Evolutionary conservation across 2,113 vertebrate genomes (phyloP).

Genomic region (Malaclemys terrapin): DNA sequence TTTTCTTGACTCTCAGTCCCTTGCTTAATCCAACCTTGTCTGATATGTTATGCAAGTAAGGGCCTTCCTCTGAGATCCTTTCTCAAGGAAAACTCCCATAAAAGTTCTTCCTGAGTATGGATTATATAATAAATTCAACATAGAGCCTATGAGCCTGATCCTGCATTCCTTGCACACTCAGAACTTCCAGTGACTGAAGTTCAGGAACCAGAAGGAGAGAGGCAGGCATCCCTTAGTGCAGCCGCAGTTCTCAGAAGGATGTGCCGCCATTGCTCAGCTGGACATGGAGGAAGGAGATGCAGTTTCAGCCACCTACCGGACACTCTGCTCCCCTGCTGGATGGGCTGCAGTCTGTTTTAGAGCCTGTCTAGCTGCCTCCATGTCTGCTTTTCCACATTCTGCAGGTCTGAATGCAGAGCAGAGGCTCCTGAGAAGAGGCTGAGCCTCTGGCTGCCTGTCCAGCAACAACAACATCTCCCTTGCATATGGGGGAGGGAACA

Average conservation of each 20-base stretch:
- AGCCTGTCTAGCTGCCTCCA: not conserved
- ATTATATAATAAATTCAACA: not conserved
- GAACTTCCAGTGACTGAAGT: not conserved
- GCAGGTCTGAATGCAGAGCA: not conserved
- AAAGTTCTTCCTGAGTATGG: not conserved
- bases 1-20: not conserved
- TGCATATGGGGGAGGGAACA: accelerated
- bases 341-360: not conserved
- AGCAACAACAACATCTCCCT: not conserved
- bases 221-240: not conserved
- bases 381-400: not conserved
- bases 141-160: accelerated
- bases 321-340: not conserved
- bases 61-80: not conserved
- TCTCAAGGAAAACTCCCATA: not conserved
- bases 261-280: not conserved
- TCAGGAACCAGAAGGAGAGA: not conserved
- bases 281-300: not conserved
- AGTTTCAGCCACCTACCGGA: not conserved
- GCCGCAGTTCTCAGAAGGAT: not conserved
- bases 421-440: not conserved
- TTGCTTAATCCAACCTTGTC: not conserved
- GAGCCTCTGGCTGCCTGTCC: not conserved
- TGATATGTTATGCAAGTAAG: not conserved
- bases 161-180: not conserved